Conservation (phyloP, 2,888 invertebrate genomes). For the Mythimna ferrago region DNA sequence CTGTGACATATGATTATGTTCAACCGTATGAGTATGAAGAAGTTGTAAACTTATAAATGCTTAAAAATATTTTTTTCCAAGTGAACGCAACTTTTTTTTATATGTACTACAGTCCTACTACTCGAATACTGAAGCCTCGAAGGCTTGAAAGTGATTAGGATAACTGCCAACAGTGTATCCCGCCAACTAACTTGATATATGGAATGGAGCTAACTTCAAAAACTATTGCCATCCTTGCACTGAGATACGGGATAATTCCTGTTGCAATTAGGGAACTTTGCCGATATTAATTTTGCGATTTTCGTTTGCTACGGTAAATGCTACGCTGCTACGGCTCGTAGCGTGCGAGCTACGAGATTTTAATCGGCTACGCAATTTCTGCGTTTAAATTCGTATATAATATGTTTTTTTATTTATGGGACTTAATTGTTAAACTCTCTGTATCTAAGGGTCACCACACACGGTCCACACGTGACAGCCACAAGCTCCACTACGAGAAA, state of each 20-base stretch:
- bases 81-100: not conserved
- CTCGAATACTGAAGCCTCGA: conserved; percentile 27
- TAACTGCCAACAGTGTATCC: conserved; percentile 59
- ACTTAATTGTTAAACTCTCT: too few relatives aligned
- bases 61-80: not conserved
- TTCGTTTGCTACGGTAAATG: conserved; percentile 51
- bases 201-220: conserved; percentile 55
- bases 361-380: conserved; percentile 17
- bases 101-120: not conserved
- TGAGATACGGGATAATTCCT: conserved; percentile 58
- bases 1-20: too few relatives aligned
- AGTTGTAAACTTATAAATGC: not conserved
- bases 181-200: conserved; percentile 63
- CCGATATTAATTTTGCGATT: conserved; percentile 48
- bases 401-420: not conserved
- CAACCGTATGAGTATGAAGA: too few relatives aligned
- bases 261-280: conserved; percentile 57
- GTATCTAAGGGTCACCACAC: too few relatives aligned
- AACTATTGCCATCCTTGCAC: conserved; percentile 53
- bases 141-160: conserved; percentile 62
- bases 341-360: conserved; percentile 28
- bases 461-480: too few relatives aligned
- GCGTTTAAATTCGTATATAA: not conserved
- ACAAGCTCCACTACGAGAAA: too few relatives aligned
- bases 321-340: conserved; percentile 47